phyloP scores from a whole-genome alignment of 2,113 vertebrate genomes.

The Myiozetetes cayanensis region DNA sequence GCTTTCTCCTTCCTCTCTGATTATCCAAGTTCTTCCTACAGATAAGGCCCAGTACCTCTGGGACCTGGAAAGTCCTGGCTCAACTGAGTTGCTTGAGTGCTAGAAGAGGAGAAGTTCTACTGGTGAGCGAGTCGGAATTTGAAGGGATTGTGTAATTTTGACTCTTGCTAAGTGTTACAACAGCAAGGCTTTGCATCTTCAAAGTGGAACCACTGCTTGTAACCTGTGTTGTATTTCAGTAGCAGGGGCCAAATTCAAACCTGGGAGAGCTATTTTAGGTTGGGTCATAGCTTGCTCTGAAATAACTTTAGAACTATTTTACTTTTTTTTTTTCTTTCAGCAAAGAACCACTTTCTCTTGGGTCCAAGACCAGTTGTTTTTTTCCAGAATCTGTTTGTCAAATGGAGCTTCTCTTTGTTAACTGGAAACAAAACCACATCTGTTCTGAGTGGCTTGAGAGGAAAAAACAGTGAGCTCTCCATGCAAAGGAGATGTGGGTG shows the following conservation, averaged over 20 bases:
- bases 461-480: neutral
- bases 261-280: neutral
- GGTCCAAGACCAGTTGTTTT: neutral
- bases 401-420: conserved; percentile 7
- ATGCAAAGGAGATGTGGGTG: neutral
- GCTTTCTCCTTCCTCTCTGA: neutral
- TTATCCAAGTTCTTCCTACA: neutral
- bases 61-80: neutral
- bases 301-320: neutral
- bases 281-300: neutral
- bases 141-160: neutral
- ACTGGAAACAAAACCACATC: neutral
- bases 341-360: neutral
- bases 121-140: neutral
- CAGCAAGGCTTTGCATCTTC: neutral
- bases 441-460: neutral
- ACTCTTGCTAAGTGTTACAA: neutral
- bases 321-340: neutral
- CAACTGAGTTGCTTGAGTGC: neutral
- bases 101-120: neutral
- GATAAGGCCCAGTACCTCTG: neutral
- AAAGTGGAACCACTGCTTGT: neutral
- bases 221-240: neutral
- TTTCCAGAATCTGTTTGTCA: neutral
- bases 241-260: neutral